phyloP scores from a whole-genome alignment of 2,797 vertebrate genomes.

The Erithacus rubecula region DNA sequence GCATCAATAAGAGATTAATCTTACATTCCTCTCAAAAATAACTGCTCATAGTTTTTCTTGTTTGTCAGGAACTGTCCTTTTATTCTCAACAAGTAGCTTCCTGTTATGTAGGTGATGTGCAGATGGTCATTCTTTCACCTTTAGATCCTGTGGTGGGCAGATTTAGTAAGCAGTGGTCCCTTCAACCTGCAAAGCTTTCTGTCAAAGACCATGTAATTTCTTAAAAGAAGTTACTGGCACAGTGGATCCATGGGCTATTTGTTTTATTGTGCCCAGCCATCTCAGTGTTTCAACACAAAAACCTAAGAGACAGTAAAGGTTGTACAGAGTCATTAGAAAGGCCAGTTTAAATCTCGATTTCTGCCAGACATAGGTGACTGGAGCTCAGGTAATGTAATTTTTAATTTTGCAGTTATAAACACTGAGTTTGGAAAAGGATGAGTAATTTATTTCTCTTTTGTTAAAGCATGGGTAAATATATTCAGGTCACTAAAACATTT shows the following conservation, averaged over 20 bases:
- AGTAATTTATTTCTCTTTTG: background rate
- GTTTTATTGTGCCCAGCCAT: background rate
- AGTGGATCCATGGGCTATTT: background rate
- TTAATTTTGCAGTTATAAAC: background rate
- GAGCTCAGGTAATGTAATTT: background rate
- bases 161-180: background rate
- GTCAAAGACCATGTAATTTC: background rate
- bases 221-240: background rate
- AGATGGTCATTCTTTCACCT: background rate
- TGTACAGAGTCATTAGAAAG: background rate
- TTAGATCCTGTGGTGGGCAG: background rate
- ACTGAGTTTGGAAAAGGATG: background rate
- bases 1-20: background rate
- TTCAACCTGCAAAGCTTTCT: background rate
- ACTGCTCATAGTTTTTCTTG: background rate
- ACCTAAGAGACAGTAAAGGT: background rate
- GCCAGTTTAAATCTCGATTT: background rate
- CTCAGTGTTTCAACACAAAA: background rate
- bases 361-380: background rate
- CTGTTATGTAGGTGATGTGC: background rate
- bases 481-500: slow-evolving; percentile 4
- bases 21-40: background rate
- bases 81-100: background rate
- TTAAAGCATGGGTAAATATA: background rate
- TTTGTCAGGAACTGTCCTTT: background rate